Percentiles rank a stretch among this genome's conserved stretches.
These are phyloP conservation scores for Forbesichthys agassizii DNA, from an alignment of 2,113 vertebrate genomes.

Conservation along the genomic window DNA sequence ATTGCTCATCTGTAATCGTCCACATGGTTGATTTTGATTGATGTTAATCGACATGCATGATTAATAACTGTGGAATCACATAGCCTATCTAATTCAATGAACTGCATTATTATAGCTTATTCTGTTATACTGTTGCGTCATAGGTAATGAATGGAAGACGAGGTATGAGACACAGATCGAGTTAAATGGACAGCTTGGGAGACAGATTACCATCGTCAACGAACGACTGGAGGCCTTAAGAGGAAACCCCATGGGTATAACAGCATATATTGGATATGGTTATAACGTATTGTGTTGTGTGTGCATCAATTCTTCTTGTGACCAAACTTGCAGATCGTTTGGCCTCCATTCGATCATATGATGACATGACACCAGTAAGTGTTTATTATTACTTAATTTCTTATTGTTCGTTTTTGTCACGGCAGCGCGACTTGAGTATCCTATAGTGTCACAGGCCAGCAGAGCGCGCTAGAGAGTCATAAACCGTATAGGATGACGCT, in stretches of 20 bases:
- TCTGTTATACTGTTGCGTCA: neutral
- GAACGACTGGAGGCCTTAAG: conserved; percentile 77
- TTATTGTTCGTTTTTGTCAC: neutral
- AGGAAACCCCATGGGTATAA: conserved; percentile 82
- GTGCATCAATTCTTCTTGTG: neutral
- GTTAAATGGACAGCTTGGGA: conserved; percentile 83
- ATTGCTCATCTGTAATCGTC: too few species aligned
- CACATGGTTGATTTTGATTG: too few species aligned
- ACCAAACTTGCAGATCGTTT: conserved; percentile 80
- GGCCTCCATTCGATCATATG: conserved; percentile 80
- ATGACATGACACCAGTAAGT: conserved; percentile 86
- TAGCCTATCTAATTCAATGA: neutral
- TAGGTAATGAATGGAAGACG: conserved; percentile 87
- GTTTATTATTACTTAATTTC: conserved; percentile 6
- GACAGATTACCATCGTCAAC: conserved; percentile 79
- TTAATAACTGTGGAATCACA: too few species aligned
- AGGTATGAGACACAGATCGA: conserved; percentile 85
- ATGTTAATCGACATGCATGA: too few species aligned
- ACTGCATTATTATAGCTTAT: neutral
- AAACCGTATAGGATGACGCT: conserved; percentile 4
- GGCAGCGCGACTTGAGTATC: neutral
- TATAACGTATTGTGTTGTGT: too few species aligned
- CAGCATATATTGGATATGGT: neutral
- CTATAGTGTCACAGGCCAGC: conserved; percentile 16
- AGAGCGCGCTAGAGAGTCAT: conserved; percentile 54